Conservation (phyloP, 2,888 invertebrate genomes). For the Quadroppia sp. region DNA sequence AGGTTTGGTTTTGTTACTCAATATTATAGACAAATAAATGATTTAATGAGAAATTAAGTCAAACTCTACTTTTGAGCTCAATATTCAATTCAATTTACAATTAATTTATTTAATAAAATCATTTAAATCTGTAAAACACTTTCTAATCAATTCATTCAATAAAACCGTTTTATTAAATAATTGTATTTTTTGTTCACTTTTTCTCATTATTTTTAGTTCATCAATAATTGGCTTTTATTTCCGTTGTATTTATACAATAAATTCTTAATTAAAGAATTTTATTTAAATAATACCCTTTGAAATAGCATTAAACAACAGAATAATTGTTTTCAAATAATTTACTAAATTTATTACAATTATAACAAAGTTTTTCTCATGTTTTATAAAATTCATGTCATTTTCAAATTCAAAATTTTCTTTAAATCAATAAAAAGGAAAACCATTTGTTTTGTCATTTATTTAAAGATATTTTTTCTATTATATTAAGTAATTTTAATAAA, state of each 20-base stretch:
- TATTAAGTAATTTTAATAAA: too few species aligned
- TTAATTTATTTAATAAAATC: constrained; percentile 17
- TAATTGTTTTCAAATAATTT: too few species aligned
- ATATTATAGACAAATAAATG: not conserved
- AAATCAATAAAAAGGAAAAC: too few species aligned
- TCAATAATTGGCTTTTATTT: not conserved
- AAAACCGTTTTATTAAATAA: not conserved
- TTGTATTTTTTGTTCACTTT: not conserved
- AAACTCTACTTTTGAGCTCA: not conserved
- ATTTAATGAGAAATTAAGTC: not conserved
- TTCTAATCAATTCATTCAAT: not conserved
- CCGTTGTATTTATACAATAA: not conserved
- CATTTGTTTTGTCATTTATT: too few species aligned
- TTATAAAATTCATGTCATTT: too few species aligned
- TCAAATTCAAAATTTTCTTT: too few species aligned
- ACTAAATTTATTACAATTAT: too few species aligned
- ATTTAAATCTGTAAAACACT: constrained; percentile 10
- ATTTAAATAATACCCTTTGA: too few species aligned
- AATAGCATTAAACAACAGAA: too few species aligned
- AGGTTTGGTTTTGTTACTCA: not conserved
- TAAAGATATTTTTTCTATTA: too few species aligned
- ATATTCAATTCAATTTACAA: not conserved
- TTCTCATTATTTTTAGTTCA: not conserved
- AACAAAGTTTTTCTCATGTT: too few species aligned
- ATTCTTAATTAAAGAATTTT: too few species aligned